Evolutionary conservation across 1,140 invertebrate species (phyloP).

Genomic region (Drosophila kepulauana): DNA sequence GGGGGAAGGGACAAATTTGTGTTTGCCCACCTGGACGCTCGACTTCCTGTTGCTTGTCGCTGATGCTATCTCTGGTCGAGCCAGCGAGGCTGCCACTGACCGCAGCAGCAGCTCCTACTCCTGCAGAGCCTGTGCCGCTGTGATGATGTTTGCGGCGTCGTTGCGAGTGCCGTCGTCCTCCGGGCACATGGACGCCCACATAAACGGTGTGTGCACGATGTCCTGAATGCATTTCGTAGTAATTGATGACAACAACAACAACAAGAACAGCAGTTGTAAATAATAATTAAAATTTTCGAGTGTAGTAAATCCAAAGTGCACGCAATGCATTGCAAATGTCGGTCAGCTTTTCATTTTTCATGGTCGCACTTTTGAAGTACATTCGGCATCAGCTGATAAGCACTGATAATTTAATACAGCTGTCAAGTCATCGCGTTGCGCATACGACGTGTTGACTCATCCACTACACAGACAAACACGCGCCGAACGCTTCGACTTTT

Average conservation of each 20-base stretch:
- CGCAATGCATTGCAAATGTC: slow-evolving; percentile 7
- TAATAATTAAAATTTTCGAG: neutral
- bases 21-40: slow-evolving; percentile 76
- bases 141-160: slow-evolving; percentile 92
- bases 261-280: slow-evolving; percentile 14
- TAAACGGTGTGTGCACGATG: slow-evolving; percentile 95
- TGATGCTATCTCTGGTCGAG: slow-evolving; percentile 61
- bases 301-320: neutral
- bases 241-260: slow-evolving; percentile 28
- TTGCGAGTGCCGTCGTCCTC: slow-evolving; percentile 90
- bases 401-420: slow-evolving; percentile 25
- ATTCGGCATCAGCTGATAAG: slow-evolving; percentile 26
- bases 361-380: neutral
- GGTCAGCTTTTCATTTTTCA: neutral
- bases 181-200: slow-evolving; percentile 94
- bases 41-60: slow-evolving; percentile 74
- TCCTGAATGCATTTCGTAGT: slow-evolving; percentile 86
- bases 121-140: slow-evolving; percentile 71
- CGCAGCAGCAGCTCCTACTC: slow-evolving; percentile 23
- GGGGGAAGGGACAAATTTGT: neutral
- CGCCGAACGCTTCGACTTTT: neutral
- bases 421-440: slow-evolving; percentile 19
- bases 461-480: neutral
- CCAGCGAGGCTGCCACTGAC: slow-evolving; percentile 49
- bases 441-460: slow-evolving; percentile 60